These are phyloP conservation scores for Muntiacus reevesi DNA, from an alignment of 2,113 vertebrate species.

Conservation along the genomic window DNA sequence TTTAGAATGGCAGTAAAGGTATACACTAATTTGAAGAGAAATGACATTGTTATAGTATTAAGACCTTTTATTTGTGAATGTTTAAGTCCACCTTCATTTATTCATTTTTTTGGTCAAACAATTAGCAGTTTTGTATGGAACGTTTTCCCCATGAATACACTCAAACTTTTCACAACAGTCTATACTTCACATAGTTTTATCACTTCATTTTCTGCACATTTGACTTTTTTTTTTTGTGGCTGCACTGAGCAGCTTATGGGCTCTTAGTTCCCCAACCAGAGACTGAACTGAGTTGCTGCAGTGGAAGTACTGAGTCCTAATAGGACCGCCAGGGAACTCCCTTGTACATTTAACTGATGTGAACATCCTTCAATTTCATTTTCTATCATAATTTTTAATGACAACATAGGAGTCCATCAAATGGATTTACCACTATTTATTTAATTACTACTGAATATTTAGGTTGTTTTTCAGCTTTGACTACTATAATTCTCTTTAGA, in stretches of 20 bases:
- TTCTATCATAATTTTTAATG: neutral
- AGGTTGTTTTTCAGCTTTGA: neutral
- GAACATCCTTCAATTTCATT: neutral
- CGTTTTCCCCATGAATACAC: neutral
- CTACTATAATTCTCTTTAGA: neutral
- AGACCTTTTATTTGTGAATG: neutral
- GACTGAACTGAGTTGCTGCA: neutral
- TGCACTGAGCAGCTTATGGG: neutral
- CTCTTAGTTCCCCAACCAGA: neutral
- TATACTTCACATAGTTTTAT: neutral
- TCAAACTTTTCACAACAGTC: neutral
- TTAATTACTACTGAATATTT: neutral
- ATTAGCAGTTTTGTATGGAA: neutral
- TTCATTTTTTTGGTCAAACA: neutral
- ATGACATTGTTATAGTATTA: neutral
- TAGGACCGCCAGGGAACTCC: neutral
- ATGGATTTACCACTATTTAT: neutral
- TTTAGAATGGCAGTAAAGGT: neutral
- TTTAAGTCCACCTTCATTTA: neutral
- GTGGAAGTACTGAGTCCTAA: neutral
- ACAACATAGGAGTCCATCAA: neutral
- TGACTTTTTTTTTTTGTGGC: neutral
- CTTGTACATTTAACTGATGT: neutral
- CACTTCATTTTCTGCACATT: neutral
- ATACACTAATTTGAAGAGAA: neutral